Evolutionary conservation across 2,888 invertebrate genomes (phyloP).

Genomic region (Poecilobothrus nobilitatus): DNA sequence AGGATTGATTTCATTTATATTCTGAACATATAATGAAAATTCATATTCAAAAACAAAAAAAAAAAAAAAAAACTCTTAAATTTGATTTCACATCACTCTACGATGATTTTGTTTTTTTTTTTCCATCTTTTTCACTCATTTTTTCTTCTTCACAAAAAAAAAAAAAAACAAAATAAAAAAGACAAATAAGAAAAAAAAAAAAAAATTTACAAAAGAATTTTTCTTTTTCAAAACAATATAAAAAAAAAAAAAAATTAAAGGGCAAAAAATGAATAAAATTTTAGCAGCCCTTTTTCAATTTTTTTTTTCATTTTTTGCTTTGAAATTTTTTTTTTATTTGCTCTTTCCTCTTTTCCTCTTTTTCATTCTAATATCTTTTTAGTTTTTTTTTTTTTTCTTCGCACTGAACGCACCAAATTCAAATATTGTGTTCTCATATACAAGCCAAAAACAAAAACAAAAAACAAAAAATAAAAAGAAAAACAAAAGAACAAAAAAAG

Average conservation of each 20-base stretch:
- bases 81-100: not conserved
- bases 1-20: constrained; percentile 1
- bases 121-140: no score
- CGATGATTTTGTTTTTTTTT: not conserved
- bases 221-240: not conserved
- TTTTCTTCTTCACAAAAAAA: not conserved
- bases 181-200: not conserved
- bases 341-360: not conserved
- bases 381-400: no score
- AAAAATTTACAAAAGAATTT: not conserved
- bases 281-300: constrained; percentile 1
- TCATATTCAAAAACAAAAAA: not conserved
- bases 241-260: not conserved
- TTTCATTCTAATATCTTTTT: not conserved
- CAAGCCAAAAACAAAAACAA: no score
- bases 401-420: no score
- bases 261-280: not conserved
- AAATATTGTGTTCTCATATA: no score
- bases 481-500: not conserved
- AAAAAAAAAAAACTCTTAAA: not conserved
- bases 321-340: not conserved
- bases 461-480: no score
- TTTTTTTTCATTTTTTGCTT: not conserved
- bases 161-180: not conserved
- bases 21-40: not conserved